Conservation (phyloP, 30 jellyfish, hydroid and myxozoan species). For the Cassiopea xamachana region DNA sequence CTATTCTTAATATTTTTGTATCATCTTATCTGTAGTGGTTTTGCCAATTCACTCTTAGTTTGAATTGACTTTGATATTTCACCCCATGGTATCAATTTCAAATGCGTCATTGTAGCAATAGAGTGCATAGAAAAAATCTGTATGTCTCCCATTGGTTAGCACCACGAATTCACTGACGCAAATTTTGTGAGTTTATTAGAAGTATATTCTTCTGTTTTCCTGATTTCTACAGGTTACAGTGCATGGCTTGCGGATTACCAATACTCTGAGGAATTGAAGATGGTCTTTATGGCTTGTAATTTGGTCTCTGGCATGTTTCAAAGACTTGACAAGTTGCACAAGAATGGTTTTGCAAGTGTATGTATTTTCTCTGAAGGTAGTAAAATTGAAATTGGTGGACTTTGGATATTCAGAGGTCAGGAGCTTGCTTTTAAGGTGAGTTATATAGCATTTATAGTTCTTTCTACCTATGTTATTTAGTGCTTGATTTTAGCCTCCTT, state of each 20-base stretch:
- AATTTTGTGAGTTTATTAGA: background rate
- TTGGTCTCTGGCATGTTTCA: conserved; percentile 90
- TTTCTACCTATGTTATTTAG: background rate
- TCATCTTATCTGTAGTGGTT: too few relatives aligned
- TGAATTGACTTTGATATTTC: too few relatives aligned
- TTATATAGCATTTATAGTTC: background rate
- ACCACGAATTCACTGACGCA: too few relatives aligned
- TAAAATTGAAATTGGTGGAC: conserved; percentile 70
- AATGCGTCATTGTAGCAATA: too few relatives aligned
- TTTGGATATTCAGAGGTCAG: conserved; percentile 94
- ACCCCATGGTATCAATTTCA: too few relatives aligned
- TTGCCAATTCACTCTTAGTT: too few relatives aligned
- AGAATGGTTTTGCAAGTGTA: conserved; percentile 75
- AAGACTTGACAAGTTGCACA: conserved; percentile 88
- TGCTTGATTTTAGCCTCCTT: too few relatives aligned
- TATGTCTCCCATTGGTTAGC: too few relatives aligned
- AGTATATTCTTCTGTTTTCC: background rate
- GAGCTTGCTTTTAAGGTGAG: conserved; percentile 81
- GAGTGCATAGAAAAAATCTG: too few relatives aligned
- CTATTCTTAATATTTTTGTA: too few relatives aligned
- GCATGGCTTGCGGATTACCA: conserved; percentile 87
- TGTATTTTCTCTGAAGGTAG: conserved; percentile 57
- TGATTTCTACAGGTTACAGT: conserved; percentile 66
- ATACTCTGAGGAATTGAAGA: conserved; percentile 71
- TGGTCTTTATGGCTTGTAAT: conserved; percentile 83